These are phyloP conservation scores for Aleiodes leptofemur DNA, from an alignment of 2,888 invertebrate species.

Conservation along the genomic window DNA sequence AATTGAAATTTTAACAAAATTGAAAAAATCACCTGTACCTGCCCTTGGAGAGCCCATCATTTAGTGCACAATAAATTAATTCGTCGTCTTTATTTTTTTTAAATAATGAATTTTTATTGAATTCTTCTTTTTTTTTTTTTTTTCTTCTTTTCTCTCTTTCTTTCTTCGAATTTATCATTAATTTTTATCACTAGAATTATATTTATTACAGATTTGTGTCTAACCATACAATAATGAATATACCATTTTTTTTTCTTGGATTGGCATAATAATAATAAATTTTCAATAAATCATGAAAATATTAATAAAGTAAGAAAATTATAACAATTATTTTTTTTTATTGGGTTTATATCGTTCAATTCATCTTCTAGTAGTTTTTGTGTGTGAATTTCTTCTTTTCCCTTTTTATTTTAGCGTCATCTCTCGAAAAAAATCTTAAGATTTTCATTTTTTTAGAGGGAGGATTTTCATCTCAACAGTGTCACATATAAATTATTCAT, in stretches of 20 bases:
- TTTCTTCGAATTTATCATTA: conserved; percentile 11
- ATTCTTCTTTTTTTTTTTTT: neutral
- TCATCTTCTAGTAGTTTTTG: neutral
- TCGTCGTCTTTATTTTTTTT: too few species aligned
- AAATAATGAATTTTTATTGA: neutral
- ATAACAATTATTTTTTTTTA: conserved; percentile 58
- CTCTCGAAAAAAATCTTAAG: too few species aligned
- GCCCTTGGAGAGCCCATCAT: too few species aligned
- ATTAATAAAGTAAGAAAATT: conserved; percentile 68
- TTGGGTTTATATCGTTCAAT: neutral
- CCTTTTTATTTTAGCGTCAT: neutral
- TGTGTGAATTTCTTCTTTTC: neutral
- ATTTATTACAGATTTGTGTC: conserved; percentile 61
- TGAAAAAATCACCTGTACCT: too few species aligned
- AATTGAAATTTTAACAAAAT: too few species aligned
- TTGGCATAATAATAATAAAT: conserved; percentile 49
- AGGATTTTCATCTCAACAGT: neutral
- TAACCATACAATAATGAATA: conserved; percentile 59
- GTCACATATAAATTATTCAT: neutral
- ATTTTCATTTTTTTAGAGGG: too few species aligned
- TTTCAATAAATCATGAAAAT: conserved; percentile 61
- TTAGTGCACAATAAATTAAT: too few species aligned
- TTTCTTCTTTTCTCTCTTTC: conserved; percentile 1
- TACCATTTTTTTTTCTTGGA: conserved; percentile 5
- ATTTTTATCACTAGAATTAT: conserved; percentile 48